Conservation (phyloP, 1,140 invertebrate species). For the Agrypnia vestita region DNA sequence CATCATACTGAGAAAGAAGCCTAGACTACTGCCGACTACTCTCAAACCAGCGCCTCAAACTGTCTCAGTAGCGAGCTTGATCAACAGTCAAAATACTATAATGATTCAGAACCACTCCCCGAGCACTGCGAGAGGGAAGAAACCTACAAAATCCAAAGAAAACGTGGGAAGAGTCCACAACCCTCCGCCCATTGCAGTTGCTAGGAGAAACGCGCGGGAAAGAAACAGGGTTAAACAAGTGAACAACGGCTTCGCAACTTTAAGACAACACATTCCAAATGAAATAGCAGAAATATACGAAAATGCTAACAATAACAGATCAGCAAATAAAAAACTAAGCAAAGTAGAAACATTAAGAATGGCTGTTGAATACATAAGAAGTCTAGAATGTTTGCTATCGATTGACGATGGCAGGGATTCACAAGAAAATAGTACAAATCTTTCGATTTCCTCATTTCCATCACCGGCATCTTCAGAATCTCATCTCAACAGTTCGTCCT, state of each 20-base stretch:
- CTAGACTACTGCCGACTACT: conserved; percentile 63
- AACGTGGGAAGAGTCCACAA: conserved; percentile 41
- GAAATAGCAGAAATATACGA: conserved; percentile 80
- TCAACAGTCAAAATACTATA: conserved; percentile 60
- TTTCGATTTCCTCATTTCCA: conserved; percentile 70
- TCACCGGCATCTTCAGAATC: conserved; percentile 70
- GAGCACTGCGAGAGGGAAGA: conserved; percentile 43
- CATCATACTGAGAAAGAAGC: conserved; percentile 70
- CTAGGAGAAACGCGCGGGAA: conserved; percentile 92
- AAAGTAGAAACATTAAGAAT: conserved; percentile 96
- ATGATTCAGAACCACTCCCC: conserved; percentile 22
- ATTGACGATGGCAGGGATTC: conserved; percentile 70
- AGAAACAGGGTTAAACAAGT: conserved; percentile 95
- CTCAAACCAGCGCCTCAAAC: conserved; percentile 59
- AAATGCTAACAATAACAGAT: conserved; percentile 78
- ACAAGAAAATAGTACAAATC: conserved; percentile 68
- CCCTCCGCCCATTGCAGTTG: conserved; percentile 87
- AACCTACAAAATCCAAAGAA: conserved; percentile 49
- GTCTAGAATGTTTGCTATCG: conserved; percentile 85
- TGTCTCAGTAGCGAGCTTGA: conserved; percentile 68
- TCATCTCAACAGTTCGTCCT: conserved; percentile 68
- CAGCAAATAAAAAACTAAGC: conserved; percentile 89
- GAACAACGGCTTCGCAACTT: conserved; percentile 90
- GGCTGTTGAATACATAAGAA: conserved; percentile 94
- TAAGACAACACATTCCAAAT: conserved; percentile 89